Conservation (phyloP, 2,797 vertebrate species). For the Alcedo atthis region DNA sequence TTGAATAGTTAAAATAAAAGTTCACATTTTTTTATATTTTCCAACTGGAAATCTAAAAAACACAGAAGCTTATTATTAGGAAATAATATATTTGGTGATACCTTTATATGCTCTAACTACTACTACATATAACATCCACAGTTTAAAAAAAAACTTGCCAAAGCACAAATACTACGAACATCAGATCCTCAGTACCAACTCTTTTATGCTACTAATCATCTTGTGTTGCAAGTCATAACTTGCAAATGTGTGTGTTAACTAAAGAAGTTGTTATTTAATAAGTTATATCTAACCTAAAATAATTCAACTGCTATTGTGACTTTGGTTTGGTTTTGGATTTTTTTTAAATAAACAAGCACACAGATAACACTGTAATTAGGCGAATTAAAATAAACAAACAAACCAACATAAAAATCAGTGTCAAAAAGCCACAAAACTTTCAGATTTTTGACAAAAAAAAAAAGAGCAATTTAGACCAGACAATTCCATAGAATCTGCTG, state of each 20-base stretch:
- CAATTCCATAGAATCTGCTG: not conserved
- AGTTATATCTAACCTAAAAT: not conserved
- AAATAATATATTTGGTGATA: not conserved
- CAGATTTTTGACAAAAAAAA: not conserved
- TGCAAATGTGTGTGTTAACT: not conserved
- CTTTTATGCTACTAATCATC: not conserved
- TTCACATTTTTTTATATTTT: not conserved
- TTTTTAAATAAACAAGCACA: not conserved
- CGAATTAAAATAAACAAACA: not conserved
- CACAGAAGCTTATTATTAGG: not conserved
- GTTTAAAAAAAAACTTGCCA: not conserved
- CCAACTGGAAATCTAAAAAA: not conserved
- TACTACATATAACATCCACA: not conserved
- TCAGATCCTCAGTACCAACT: not conserved
- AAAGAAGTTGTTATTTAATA: not conserved
- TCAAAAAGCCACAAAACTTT: not conserved
- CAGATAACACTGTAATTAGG: not conserved
- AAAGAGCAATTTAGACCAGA: not conserved
- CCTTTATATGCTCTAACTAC: not conserved
- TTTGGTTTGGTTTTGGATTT: not conserved
- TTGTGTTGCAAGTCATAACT: not conserved
- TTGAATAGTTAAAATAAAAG: not conserved
- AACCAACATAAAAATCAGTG: not conserved
- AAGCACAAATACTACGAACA: not conserved
- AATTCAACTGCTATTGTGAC: not conserved